Percentiles rank a stretch among this genome's conserved stretches.
Conservation (phyloP, 1,140 invertebrate species). For the Oedothorax gibbosus region DNA sequence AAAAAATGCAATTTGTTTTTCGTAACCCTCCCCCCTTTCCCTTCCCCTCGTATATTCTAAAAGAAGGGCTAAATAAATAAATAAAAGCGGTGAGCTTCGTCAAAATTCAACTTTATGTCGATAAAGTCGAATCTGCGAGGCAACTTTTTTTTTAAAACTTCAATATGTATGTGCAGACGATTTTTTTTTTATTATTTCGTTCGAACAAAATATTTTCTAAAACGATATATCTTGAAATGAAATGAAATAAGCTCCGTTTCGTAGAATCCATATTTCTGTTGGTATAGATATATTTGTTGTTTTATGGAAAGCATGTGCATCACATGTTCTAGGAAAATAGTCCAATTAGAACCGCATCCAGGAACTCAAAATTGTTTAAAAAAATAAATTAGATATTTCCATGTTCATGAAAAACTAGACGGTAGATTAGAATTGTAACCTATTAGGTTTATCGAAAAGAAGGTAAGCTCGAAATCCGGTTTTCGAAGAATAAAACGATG, state of each 20-base stretch:
- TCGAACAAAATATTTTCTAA: constrained; percentile 32
- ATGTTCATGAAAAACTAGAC: neutral
- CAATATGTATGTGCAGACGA: constrained; percentile 4
- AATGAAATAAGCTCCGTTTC: constrained; percentile 57
- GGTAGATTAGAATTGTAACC: constrained; percentile 48
- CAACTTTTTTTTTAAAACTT: constrained; percentile 28
- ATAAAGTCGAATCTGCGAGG: constrained; percentile 58
- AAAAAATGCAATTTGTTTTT: constrained; percentile 58
- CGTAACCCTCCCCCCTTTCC: constrained; percentile 14
- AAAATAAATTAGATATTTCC: constrained; percentile 52
- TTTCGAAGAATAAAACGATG: neutral
- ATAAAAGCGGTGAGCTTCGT: constrained; percentile 52
- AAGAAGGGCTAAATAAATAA: constrained; percentile 55
- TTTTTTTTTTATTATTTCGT: neutral
- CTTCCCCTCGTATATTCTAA: neutral
- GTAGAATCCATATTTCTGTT: constrained; percentile 33
- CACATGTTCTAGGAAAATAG: constrained; percentile 50
- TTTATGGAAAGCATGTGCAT: constrained; percentile 14
- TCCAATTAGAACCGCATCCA: constrained; percentile 44
- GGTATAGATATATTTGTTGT: neutral
- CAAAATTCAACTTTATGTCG: constrained; percentile 61
- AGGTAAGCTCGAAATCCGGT: constrained; percentile 19
- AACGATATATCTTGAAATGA: constrained; percentile 31
- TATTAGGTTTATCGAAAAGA: constrained; percentile 49
- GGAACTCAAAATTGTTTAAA: neutral